Conservation (phyloP, 30 jellyfish, hydroid and myxozoan species). For the Aurelia coerulea region DNA sequence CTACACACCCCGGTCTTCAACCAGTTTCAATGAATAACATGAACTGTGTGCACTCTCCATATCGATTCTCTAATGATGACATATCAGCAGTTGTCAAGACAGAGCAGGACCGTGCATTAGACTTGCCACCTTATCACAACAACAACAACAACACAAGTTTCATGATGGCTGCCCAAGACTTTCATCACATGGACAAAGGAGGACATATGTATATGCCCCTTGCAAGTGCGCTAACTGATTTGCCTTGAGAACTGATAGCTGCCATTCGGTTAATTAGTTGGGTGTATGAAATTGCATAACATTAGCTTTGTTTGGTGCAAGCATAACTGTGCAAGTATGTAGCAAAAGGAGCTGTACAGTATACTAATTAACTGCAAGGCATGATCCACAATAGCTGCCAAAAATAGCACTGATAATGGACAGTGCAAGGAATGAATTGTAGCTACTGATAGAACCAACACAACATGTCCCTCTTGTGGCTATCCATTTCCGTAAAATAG, state of each 20-base stretch:
- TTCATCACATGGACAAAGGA: conserved; percentile 56
- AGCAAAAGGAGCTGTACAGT: too few relatives aligned
- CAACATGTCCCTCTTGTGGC: too few relatives aligned
- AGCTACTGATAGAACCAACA: too few relatives aligned
- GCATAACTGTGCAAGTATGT: too few relatives aligned
- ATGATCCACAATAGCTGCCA: too few relatives aligned
- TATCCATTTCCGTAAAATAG: too few relatives aligned
- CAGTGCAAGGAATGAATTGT: too few relatives aligned
- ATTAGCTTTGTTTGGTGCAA: too few relatives aligned
- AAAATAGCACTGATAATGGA: too few relatives aligned
- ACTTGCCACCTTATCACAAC: conserved; percentile 51
- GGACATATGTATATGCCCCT: conserved; percentile 69
- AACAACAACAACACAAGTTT: conserved; percentile 61
- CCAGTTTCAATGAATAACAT: conserved; percentile 64
- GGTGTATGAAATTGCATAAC: too few relatives aligned
- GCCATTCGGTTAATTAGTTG: too few relatives aligned
- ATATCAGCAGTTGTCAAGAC: conserved; percentile 51
- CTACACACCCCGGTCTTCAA: conserved; percentile 62
- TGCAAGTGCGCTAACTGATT: conserved; percentile 43
- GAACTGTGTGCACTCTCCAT: conserved; percentile 75
- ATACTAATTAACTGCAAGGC: too few relatives aligned
- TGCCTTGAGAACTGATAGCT: background rate
- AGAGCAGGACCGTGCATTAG: conserved; percentile 61
- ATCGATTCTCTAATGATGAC: conserved; percentile 61
- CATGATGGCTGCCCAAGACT: conserved; percentile 40